phyloP scores from a whole-genome alignment of 2,888 invertebrate species.

The Allygus modestus region DNA sequence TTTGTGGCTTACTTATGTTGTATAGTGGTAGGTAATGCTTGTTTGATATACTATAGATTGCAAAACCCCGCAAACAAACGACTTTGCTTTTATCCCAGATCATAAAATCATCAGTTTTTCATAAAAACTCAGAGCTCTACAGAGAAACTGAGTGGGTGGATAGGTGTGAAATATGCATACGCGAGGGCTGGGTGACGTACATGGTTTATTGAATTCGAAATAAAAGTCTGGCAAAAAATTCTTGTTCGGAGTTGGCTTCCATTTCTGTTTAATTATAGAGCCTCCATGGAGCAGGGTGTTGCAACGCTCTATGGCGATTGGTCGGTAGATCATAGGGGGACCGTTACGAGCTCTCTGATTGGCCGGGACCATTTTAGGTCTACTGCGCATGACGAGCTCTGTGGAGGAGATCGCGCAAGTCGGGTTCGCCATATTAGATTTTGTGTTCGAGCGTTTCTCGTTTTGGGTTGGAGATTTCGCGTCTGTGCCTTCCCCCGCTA shows the following conservation, averaged over 20 bases:
- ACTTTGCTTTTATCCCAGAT: no score
- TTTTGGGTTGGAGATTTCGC: constrained; percentile 49
- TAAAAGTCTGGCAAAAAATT: constrained; percentile 29
- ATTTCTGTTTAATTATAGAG: constrained; percentile 50
- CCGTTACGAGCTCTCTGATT: constrained; percentile 39
- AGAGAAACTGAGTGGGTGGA: background rate
- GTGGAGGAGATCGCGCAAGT: constrained; percentile 47
- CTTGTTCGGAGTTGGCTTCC: constrained; percentile 38
- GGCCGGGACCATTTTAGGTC: constrained; percentile 41
- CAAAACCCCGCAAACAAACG: no score
- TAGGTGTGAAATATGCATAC: constrained; percentile 10
- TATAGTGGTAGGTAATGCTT: no score
- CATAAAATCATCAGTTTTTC: no score
- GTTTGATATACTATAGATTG: no score
- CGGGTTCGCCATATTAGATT: constrained; percentile 56
- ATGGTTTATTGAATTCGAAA: constrained; percentile 44
- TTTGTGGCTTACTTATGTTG: no score
- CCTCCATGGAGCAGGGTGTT: constrained; percentile 36
- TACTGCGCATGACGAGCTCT: constrained; percentile 42
- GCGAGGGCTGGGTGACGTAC: constrained; percentile 6
- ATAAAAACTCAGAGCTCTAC: background rate
- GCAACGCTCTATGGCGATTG: constrained; percentile 23
- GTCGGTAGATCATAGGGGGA: constrained; percentile 29
- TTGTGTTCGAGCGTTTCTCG: constrained; percentile 47
- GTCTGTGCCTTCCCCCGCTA: constrained; percentile 43